Conservation (phyloP, 1,140 invertebrate genomes). For the Rhagoletis pomonella region DNA sequence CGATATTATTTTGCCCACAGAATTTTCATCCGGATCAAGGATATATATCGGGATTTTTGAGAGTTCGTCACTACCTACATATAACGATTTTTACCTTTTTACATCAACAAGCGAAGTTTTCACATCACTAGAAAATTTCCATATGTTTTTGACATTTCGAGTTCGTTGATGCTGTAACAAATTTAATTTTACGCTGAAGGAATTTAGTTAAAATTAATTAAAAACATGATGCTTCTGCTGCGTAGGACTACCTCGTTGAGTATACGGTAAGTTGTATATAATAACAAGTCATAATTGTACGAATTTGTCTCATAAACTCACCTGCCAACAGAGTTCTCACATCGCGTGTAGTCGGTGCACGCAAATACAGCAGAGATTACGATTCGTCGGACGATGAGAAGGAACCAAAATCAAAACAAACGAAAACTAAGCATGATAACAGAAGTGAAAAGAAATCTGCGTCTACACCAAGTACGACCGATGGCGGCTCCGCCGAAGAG, state of each 20-base stretch:
- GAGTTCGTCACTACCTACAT: no score
- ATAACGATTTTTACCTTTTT: no score
- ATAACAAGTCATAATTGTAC: not conserved
- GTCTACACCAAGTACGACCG: not conserved
- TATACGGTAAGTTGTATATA: conserved; percentile 5
- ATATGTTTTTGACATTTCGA: conserved; percentile 38
- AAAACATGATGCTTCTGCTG: conserved; percentile 33
- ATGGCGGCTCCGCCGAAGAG: conserved; percentile 56
- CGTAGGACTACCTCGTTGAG: not conserved
- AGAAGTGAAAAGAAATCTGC: not conserved
- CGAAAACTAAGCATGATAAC: not conserved
- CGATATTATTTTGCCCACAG: no score
- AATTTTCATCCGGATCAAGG: no score
- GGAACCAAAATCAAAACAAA: conserved; percentile 42
- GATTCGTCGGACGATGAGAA: conserved; percentile 56
- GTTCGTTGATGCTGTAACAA: not conserved
- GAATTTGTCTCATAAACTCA: not conserved
- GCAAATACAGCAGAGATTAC: conserved; percentile 53
- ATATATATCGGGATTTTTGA: no score
- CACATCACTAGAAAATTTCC: not conserved
- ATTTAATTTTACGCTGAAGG: not conserved
- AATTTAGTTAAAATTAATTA: conserved; percentile 18
- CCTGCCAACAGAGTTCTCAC: not conserved
- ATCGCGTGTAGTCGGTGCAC: conserved; percentile 54
- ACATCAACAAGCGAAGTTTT: no score